These are phyloP conservation scores for Mythimna loreyi DNA, from an alignment of 2,888 invertebrate species.

Conservation along the genomic window DNA sequence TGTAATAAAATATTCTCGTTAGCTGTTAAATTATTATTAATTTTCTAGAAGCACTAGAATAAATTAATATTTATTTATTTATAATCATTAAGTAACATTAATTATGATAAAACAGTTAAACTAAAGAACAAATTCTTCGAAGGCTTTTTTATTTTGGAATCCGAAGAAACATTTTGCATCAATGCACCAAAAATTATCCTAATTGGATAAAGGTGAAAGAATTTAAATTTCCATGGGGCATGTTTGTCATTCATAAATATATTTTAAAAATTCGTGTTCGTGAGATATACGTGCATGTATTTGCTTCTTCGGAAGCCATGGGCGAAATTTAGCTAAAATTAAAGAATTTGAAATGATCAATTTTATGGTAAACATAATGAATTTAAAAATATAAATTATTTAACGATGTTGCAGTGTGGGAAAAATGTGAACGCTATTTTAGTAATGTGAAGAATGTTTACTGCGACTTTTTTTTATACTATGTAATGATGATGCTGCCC, in stretches of 20 bases:
- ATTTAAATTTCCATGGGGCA: slow-evolving; percentile 78
- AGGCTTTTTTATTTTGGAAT: not conserved
- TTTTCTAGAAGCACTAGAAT: not conserved
- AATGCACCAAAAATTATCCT: slow-evolving; percentile 23
- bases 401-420: slow-evolving; percentile 65
- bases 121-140: not conserved
- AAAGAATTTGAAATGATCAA: slow-evolving; percentile 27
- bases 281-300: slow-evolving; percentile 78
- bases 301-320: slow-evolving; percentile 83
- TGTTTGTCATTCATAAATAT: slow-evolving; percentile 73
- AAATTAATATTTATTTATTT: not conserved
- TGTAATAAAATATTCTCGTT: not conserved
- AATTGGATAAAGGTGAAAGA: slow-evolving; percentile 42
- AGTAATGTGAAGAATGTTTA: slow-evolving; percentile 10
- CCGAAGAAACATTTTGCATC: slow-evolving; percentile 4
- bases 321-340: slow-evolving; percentile 65
- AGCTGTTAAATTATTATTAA: not conserved
- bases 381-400: slow-evolving; percentile 42
- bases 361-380: slow-evolving; percentile 48
- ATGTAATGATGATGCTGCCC: no score
- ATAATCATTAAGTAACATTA: not conserved
- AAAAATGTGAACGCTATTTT: slow-evolving; percentile 58
- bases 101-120: not conserved
- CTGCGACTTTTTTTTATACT: no score
- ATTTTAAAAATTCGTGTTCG: slow-evolving; percentile 71